Evolutionary conservation across 2,888 invertebrate species (phyloP), one percentile per base, ranked within the genome.

Genomic region (Sussaba pulchella): DNA sequence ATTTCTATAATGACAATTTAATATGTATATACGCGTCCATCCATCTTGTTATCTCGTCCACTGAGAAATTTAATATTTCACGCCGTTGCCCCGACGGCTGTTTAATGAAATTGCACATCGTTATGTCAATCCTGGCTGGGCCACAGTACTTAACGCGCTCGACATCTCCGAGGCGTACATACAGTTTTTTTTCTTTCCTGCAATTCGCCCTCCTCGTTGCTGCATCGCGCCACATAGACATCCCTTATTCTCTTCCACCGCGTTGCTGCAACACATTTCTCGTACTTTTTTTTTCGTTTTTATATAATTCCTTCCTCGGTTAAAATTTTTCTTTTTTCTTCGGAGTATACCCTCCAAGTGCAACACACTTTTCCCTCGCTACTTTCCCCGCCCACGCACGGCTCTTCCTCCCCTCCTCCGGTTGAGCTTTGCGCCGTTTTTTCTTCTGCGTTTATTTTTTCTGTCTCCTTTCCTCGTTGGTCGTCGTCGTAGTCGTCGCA

Each of bases 81-180:
- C 41, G 14, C 36, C 50, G 47, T 41, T 19, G 31, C 63, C 50
- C 52, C 26, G 41, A 24, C 59, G 21, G 41, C 71, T 47, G 50
- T 64, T 26, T 54, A n/a, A 73, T 61, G 43, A 77, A 77, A 81
- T 74, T 77, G 57, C 77, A 72, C 77, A 76, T 81, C 50, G 72
- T 73, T 69, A 57, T 72, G 63, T 43, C 54, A 69, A 66, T 31
- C 19, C 4, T 19, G 47, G 12, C 59, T 6, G 21, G 1, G 10
- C 57, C 43, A 17, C 12, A 14, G 54, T 26, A 69, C 17, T 69
- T 54, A 41, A 24, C 41, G 17, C 17, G 1, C 41, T 10, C 26
- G 1, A 10, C 39, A 1, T 17, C 39, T 43, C 54, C 24, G 26
- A 21, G 17, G 26, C 43, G 17, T 12, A 39, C 4, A 4, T 54